Percentiles rank a stretch among this genome's conserved stretches.
These are phyloP conservation scores for Acromyrmex echinatior DNA, from an alignment of 1,140 invertebrate genomes.

Conservation along the genomic window DNA sequence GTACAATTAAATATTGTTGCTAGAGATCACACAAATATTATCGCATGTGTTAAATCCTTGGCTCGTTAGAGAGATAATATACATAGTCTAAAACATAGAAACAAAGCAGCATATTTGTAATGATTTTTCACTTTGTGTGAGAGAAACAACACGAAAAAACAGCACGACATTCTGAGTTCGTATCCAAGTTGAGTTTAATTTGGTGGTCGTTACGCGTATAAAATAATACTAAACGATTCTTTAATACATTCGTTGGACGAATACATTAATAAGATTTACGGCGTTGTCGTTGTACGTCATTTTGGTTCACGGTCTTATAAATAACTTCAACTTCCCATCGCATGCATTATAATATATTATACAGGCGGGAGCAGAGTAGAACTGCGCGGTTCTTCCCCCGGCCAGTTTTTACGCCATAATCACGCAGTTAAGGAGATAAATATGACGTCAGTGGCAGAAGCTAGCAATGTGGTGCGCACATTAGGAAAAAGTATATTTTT, in stretches of 20 bases:
- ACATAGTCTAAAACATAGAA: background rate
- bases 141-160: constrained; percentile 10
- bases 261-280: constrained; percentile 71
- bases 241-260: constrained; percentile 59
- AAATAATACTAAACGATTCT: constrained; percentile 62
- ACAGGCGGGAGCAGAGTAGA: constrained; percentile 36
- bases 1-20: background rate
- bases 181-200: constrained; percentile 43
- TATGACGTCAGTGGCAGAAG: constrained; percentile 82
- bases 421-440: constrained; percentile 83
- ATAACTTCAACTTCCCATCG: constrained; percentile 78
- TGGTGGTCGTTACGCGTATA: constrained; percentile 53
- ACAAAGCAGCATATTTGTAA: constrained; percentile 11
- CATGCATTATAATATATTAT: constrained; percentile 76
- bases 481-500: constrained; percentile 78
- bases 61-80: background rate
- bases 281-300: constrained; percentile 71
- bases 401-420: constrained; percentile 79
- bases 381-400: constrained; percentile 66
- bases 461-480: constrained; percentile 73
- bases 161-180: background rate
- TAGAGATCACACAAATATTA: background rate
- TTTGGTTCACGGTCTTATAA: constrained; percentile 75
- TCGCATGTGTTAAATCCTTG: background rate
- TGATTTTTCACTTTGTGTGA: constrained; percentile 36